Percentiles rank a stretch among this genome's conserved stretches.
Conservation (phyloP, 2,888 invertebrate species). For the Brachycybe producta region DNA sequence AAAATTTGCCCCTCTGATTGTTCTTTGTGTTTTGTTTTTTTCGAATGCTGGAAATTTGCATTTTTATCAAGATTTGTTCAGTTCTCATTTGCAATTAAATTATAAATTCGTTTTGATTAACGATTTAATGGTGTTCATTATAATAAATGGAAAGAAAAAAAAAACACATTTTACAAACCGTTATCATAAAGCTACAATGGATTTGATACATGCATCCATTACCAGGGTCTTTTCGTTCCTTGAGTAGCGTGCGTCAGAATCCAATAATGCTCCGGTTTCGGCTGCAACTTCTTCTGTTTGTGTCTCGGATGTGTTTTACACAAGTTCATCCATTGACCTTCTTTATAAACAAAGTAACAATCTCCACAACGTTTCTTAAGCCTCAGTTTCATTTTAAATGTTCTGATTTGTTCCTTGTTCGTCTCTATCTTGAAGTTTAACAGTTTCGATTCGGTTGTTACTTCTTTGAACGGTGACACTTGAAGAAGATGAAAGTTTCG, state of each 20-base stretch:
- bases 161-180: too few species aligned
- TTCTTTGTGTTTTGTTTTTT: too few species aligned
- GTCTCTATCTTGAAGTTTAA: background rate
- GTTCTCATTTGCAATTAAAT: too few species aligned
- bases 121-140: too few species aligned
- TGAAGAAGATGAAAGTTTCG: too few species aligned
- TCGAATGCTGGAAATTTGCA: too few species aligned
- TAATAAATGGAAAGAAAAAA: too few species aligned
- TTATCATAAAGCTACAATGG: too few species aligned
- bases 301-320: slow-evolving; percentile 65
- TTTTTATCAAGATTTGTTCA: too few species aligned
- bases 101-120: too few species aligned
- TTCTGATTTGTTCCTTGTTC: slow-evolving; percentile 20
- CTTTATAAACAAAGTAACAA: slow-evolving; percentile 56
- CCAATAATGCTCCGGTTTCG: slow-evolving; percentile 56
- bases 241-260: slow-evolving; percentile 62
- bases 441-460: background rate
- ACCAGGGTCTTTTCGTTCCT: slow-evolving; percentile 42
- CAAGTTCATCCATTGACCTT: slow-evolving; percentile 54
- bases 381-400: slow-evolving; percentile 55
- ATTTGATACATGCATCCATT: too few species aligned
- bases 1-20: too few species aligned
- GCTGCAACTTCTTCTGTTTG: slow-evolving; percentile 62
- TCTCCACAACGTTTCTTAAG: slow-evolving; percentile 60
- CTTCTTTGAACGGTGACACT: background rate